These are phyloP conservation scores for Plagodis pulveraria DNA, from an alignment of 2,888 invertebrate genomes.

Conservation along the genomic window DNA sequence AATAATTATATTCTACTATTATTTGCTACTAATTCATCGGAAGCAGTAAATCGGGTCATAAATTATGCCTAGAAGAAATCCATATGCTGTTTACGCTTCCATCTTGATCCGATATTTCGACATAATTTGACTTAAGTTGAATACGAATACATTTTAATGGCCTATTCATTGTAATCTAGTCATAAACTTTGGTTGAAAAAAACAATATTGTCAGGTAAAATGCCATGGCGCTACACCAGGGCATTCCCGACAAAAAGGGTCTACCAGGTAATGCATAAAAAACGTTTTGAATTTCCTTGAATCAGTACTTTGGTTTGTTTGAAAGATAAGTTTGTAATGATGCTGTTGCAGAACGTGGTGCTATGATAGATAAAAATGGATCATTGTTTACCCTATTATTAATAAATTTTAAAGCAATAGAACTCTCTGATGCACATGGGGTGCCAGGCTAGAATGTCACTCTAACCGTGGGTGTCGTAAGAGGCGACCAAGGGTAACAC, in stretches of 20 bases:
- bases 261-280: conserved; percentile 43
- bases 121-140: conserved; percentile 4
- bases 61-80: background rate
- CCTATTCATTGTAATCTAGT: conserved; percentile 17
- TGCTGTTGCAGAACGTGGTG: background rate
- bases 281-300: background rate
- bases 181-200: conserved; percentile 21
- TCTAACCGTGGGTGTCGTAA: no score
- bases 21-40: conserved; percentile 12
- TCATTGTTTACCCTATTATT: no score
- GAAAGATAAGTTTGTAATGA: conserved; percentile 2
- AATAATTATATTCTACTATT: no score
- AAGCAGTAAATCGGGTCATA: background rate
- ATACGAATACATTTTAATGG: conserved; percentile 7
- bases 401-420: no score
- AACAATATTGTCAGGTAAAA: conserved; percentile 44
- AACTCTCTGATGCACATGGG: no score
- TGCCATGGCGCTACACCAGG: conserved; percentile 43
- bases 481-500: no score
- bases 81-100: background rate
- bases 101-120: conserved; percentile 2
- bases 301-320: background rate
- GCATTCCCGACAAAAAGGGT: conserved; percentile 56
- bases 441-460: no score
- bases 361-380: no score